Conservation (phyloP, 2,888 invertebrate genomes). For the Scaptodrosophila latifasciaeformis region DNA sequence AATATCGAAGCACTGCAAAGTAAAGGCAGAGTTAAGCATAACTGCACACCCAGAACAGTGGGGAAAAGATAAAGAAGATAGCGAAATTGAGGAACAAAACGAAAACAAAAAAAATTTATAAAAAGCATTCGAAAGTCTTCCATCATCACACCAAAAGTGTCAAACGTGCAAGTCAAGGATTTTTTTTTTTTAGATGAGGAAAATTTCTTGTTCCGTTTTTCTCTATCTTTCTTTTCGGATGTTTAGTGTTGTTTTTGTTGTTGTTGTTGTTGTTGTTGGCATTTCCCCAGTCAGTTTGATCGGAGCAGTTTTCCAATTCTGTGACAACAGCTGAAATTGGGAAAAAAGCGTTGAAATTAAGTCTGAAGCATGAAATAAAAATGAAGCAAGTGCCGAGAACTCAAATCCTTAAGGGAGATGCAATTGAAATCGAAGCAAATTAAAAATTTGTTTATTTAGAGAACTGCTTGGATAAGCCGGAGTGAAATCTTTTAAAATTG, state of each 20-base stretch:
- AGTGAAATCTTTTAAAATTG: too few species aligned
- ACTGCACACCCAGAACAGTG: too few species aligned
- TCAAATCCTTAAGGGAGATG: not conserved
- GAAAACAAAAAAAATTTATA: too few species aligned
- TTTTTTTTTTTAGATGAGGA: too few species aligned
- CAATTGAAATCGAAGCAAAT: slow-evolving; percentile 29
- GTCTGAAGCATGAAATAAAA: slow-evolving; percentile 58
- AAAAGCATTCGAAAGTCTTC: not conserved
- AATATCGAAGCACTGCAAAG: slow-evolving; percentile 30
- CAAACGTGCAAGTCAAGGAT: slow-evolving; percentile 52
- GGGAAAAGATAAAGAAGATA: not conserved
- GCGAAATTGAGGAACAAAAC: too few species aligned
- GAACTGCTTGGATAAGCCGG: too few species aligned
- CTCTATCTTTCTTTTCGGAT: slow-evolving; percentile 15
- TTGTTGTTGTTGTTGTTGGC: not conserved
- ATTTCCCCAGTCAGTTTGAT: not conserved
- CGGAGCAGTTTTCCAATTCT: slow-evolving; percentile 1
- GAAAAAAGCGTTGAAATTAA: slow-evolving; percentile 46
- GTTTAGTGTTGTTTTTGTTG: too few species aligned
- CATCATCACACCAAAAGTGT: slow-evolving; percentile 52
- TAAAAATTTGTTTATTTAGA: slow-evolving; percentile 48
- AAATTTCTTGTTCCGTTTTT: slow-evolving; percentile 19
- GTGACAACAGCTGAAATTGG: slow-evolving; percentile 7
- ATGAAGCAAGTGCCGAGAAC: slow-evolving; percentile 50
- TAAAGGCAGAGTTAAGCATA: too few species aligned